phyloP scores from a whole-genome alignment of 2,797 vertebrate species.

The Eospalax fontanierii region DNA sequence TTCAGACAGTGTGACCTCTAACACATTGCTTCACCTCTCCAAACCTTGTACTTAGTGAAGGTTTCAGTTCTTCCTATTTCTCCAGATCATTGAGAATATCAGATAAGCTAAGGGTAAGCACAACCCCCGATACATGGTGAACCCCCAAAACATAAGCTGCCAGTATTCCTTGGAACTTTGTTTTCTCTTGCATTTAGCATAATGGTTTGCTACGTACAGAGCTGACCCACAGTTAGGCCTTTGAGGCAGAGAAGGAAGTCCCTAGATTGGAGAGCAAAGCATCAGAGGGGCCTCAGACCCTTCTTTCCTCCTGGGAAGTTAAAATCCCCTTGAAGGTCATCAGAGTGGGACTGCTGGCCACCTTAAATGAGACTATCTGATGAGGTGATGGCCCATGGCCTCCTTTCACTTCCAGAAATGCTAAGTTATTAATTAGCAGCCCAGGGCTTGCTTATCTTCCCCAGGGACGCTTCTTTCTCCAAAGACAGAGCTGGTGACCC shows the following conservation, averaged over 20 bases:
- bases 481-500: not conserved
- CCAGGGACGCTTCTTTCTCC: slow-evolving; percentile 33
- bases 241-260: not conserved
- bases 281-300: not conserved
- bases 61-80: not conserved
- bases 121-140: not conserved
- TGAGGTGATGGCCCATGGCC: not conserved
- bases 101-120: slow-evolving; percentile 7
- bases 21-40: not conserved
- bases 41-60: not conserved
- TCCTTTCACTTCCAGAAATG: not conserved
- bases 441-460: slow-evolving; percentile 69
- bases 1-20: not conserved
- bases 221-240: not conserved
- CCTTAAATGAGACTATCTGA: slow-evolving; percentile 6
- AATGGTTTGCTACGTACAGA: not conserved
- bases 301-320: slow-evolving; percentile 2
- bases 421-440: slow-evolving; percentile 74
- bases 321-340: not conserved
- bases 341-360: slow-evolving; percentile 4
- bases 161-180: not conserved
- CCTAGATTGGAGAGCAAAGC: not conserved
- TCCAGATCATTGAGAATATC: not conserved
- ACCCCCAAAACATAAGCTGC: not conserved
- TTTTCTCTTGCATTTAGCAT: not conserved